These are phyloP conservation scores for Mohoua ochrocephala DNA, from an alignment of 2,113 vertebrate genomes.

Conservation along the genomic window DNA sequence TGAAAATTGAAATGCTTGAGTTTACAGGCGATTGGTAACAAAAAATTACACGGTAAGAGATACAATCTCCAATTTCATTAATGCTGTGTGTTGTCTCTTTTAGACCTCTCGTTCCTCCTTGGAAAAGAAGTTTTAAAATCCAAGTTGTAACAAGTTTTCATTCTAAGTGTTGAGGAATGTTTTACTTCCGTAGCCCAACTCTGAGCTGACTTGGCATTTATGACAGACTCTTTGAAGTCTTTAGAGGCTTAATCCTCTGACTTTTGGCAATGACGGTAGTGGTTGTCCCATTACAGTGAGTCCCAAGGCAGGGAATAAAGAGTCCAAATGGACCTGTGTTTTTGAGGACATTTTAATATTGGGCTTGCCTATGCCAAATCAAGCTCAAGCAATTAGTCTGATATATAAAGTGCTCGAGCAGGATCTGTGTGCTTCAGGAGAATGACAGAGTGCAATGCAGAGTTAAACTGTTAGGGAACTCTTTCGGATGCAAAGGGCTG, in stretches of 20 bases:
- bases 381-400: not conserved
- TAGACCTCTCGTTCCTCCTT: not conserved
- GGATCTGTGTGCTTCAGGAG: not conserved
- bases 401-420: not conserved
- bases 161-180: not conserved
- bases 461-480: not conserved
- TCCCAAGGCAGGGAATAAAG: not conserved
- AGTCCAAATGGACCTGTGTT: not conserved
- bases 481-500: not conserved
- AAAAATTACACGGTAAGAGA: not conserved
- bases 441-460: not conserved
- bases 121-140: not conserved
- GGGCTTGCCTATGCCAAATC: not conserved
- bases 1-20: not conserved
- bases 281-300: not conserved
- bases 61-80: not conserved
- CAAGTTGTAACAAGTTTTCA: not conserved
- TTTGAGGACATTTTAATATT: not conserved
- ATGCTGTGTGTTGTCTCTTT: not conserved
- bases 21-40: not conserved
- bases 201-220: not conserved
- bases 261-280: not conserved
- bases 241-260: not conserved
- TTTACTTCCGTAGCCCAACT: not conserved
- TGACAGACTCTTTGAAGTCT: not conserved